Conservation (phyloP, 2,113 vertebrate genomes). For the Stictonetta naevosa region DNA sequence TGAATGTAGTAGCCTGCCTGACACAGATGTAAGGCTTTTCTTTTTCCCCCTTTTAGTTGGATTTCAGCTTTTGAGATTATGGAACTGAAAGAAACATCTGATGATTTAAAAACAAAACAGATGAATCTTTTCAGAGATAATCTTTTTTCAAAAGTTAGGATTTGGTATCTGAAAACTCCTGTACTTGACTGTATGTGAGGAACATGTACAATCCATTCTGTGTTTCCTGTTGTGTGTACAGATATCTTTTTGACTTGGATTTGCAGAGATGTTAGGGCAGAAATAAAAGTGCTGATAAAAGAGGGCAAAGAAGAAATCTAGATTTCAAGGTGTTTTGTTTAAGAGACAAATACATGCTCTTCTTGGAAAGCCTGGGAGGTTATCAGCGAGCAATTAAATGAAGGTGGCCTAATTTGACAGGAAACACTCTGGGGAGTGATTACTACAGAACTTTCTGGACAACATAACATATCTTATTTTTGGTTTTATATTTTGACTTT, state of each 20-base stretch:
- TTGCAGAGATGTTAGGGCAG: neutral
- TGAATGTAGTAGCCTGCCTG: neutral
- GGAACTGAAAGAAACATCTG: neutral
- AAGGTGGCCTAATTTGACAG: neutral
- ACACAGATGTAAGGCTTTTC: conserved; percentile 11
- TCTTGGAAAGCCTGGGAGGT: neutral
- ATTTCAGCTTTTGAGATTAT: neutral
- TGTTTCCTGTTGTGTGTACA: neutral
- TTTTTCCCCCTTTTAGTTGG: neutral
- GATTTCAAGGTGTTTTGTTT: neutral
- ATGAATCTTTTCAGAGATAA: neutral
- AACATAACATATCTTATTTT: neutral
- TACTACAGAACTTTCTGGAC: neutral
- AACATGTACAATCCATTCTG: neutral
- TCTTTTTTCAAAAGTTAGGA: neutral
- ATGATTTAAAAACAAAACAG: neutral
- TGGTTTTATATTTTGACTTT: neutral
- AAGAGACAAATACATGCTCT: neutral
- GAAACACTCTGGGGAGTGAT: neutral
- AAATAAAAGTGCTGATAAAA: neutral
- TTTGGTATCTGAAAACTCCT: neutral
- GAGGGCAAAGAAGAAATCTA: neutral
- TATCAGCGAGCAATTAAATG: neutral
- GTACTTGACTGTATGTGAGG: neutral
- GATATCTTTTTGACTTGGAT: neutral